A percentile compares a stretch with the other conserved stretches of the same genome.
Evolutionary conservation across 2,797 vertebrate species (phyloP).

Genomic region (Urocyon cinereoargenteus): DNA sequence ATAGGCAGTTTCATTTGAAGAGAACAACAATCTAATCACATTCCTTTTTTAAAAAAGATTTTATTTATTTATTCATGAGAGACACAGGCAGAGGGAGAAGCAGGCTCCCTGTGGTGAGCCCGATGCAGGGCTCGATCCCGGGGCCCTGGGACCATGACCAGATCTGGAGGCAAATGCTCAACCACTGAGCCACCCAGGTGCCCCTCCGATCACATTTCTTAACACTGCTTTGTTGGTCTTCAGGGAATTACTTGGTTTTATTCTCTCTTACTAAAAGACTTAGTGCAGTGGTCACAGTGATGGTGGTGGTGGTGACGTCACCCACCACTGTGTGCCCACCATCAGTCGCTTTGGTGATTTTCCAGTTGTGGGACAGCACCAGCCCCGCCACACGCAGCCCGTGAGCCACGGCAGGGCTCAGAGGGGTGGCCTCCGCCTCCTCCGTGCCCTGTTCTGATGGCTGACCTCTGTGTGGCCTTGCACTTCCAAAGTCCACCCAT

Average conservation of each 20-base stretch:
- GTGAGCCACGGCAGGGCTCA: neutral
- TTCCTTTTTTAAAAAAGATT: neutral
- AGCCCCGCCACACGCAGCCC: neutral
- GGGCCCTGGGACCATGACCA: too few relatives aligned
- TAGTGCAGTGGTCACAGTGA: neutral
- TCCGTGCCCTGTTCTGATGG: neutral
- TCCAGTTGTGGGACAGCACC: neutral
- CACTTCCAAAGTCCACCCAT: constrained; percentile 48
- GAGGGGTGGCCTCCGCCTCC: neutral
- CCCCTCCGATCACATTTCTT: neutral
- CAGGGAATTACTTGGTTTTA: constrained; percentile 13
- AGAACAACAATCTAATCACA: neutral
- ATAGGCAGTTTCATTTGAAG: neutral
- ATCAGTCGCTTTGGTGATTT: neutral
- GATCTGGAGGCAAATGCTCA: too few relatives aligned
- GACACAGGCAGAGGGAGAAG: too few relatives aligned
- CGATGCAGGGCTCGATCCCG: too few relatives aligned
- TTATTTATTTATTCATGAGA: too few relatives aligned
- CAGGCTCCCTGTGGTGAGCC: too few relatives aligned
- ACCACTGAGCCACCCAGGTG: too few relatives aligned
- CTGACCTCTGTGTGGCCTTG: constrained; percentile 33
- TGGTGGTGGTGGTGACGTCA: neutral
- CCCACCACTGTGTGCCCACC: neutral
- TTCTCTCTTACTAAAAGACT: neutral
- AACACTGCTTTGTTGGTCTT: constrained; percentile 40